Evolutionary conservation across 1,140 invertebrate species (phyloP).

Genomic region (Hestina assimilis): DNA sequence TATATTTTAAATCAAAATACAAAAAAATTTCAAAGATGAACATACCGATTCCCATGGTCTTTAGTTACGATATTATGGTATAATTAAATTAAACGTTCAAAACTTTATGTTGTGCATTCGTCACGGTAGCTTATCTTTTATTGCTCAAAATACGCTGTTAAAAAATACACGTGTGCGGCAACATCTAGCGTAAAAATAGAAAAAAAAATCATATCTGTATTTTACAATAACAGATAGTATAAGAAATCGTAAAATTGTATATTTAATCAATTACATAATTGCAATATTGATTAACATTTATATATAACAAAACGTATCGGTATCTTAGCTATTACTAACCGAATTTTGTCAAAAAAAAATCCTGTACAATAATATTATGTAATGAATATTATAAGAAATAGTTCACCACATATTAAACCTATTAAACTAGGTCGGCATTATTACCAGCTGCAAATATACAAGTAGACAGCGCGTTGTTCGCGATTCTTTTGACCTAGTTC

Average conservation of each 20-base stretch:
- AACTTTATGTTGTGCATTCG: conserved; percentile 25
- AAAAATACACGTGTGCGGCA: conserved; percentile 2
- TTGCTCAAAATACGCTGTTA: conserved; percentile 13
- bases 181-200: background rate
- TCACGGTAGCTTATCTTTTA: conserved; percentile 28
- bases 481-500: conserved; percentile 52
- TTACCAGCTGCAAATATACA: conserved; percentile 35
- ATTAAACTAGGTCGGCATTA: conserved; percentile 35
- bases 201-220: background rate
- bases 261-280: no score
- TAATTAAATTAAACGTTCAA: conserved; percentile 26
- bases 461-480: conserved; percentile 33
- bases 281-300: no score
- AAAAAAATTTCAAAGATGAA: conserved; percentile 10
- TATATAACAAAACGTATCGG: no score
- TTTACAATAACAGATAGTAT: background rate
- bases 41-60: conserved; percentile 24
- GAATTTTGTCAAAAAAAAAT: no score
- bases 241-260: background rate
- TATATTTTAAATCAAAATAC: background rate
- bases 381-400: background rate
- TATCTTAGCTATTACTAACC: no score
- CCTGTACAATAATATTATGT: no score
- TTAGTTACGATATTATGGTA: conserved; percentile 27
- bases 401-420: background rate